Conservation (phyloP, 2,797 vertebrate species). For the Danio aesculapii region DNA sequence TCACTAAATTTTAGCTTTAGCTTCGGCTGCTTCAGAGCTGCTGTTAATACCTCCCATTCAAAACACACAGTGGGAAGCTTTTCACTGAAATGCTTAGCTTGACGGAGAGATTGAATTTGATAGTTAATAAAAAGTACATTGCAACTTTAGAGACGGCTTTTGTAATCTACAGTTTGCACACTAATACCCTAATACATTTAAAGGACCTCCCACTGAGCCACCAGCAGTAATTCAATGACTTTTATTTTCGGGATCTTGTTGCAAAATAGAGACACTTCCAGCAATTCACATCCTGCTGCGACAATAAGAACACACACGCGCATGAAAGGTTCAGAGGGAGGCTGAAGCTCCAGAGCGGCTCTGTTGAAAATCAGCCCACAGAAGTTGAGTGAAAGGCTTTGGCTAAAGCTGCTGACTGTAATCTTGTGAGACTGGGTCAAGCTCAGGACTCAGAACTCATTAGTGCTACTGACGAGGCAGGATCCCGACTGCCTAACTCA, state of each 20-base stretch:
- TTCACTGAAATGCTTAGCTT: background rate
- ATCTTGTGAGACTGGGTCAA: constrained; percentile 53
- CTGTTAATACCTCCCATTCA: background rate
- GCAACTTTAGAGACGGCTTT: constrained; percentile 24
- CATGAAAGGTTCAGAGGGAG: constrained; percentile 14
- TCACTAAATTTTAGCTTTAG: background rate
- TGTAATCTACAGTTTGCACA: constrained; percentile 3
- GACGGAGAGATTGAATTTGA: background rate
- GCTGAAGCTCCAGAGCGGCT: background rate
- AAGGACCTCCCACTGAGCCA: background rate
- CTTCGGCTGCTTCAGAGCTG: background rate
- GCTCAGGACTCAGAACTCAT: constrained; percentile 38
- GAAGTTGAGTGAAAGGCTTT: constrained; percentile 33
- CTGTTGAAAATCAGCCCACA: constrained; percentile 25
- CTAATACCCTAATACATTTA: background rate
- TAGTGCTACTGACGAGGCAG: constrained; percentile 29
- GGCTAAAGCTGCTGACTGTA: constrained; percentile 46
- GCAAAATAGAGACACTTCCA: constrained; percentile 13
- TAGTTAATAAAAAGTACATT: background rate
- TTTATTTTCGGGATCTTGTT: constrained; percentile 9
- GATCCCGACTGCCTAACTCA: constrained; percentile 14
- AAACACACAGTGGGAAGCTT: constrained; percentile 7
- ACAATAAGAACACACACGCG: background rate
- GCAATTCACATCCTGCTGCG: background rate
- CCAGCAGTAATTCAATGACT: constrained; percentile 10